Evolutionary conservation across 1,140 invertebrate genomes (phyloP), one percentile per base, ranked within the genome.

Genomic region (Sminthurides bifidus): DNA sequence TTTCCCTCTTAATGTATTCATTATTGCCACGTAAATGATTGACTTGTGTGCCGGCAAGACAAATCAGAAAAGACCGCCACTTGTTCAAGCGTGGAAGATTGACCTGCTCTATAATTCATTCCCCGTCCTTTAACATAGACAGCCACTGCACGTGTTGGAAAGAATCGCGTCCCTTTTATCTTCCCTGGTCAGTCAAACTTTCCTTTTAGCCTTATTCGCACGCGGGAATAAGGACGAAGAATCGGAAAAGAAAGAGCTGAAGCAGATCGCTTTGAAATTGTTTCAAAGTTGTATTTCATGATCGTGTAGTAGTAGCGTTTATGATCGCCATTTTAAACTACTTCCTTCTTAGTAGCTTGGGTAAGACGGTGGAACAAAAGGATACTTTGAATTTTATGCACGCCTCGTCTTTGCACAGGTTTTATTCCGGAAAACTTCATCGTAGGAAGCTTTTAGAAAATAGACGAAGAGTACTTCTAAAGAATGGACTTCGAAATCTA

Each of bases 401-500:
- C 24, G 12, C 6, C 10, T 3, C 6, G 3, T 10, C n/a, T 29
- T 35, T 49, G 4, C 19, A 6, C 29, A 58, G 56, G 37, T 54
- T 58, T 27, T 58, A 58, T 41, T 35, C 14, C 2, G 38, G 40
- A 23, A 27, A 35, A 17, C 29, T 24, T 37, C 50, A 52, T 45
- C 31, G 26, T 15, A 14, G 19, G 45, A 52, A 35, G 27, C 45
- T 12, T n/a, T 8, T 41, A 10, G 52, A 40, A 8, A 38, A 45
- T 26, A 15, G 49, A 17, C 46, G 38, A 40, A 49, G 70, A 21
- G 58, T 77, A 19, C 70, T 77, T 19, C 72, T 73, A 52, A 76
- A 77, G 65, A 75, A 73, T 66, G 76, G 76, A 0, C 72, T 72
- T 40, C 71, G 74, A 14, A 77, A 77, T 60, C 70, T 76, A 19